Conservation (phyloP, 2,797 vertebrate species). For the Poeciliopsis gracilis region DNA sequence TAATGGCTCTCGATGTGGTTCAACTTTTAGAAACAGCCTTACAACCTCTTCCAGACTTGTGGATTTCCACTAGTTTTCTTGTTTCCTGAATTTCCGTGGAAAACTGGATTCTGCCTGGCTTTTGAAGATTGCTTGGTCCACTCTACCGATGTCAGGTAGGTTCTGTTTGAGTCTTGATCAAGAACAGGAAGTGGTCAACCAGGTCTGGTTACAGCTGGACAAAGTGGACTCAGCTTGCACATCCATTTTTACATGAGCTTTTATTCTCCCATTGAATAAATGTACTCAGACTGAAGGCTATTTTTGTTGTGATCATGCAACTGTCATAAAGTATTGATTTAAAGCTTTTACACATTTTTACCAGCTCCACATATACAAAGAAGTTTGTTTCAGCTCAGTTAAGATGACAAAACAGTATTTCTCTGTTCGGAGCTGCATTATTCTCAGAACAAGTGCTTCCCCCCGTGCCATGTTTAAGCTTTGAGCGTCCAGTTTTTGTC, state of each 20-base stretch:
- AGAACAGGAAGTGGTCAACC: not conserved
- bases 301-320: not conserved
- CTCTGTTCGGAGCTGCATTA: not conserved
- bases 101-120: not conserved
- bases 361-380: not conserved
- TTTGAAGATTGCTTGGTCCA: not conserved
- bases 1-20: no score
- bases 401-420: not conserved
- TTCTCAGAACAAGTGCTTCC: not conserved
- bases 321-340: not conserved
- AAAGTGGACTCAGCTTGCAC: not conserved
- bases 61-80: not conserved
- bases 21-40: no score
- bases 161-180: not conserved
- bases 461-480: fast-evolving
- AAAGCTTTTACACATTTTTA: not conserved
- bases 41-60: no score
- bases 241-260: not conserved
- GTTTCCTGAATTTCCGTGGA: not conserved
- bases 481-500: not conserved
- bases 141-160: not conserved
- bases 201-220: not conserved
- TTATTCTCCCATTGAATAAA: not conserved
- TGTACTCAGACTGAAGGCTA: not conserved
- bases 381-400: not conserved